These are phyloP conservation scores for Ellobius talpinus DNA, from an alignment of 2,113 vertebrate genomes.

Conservation along the genomic window DNA sequence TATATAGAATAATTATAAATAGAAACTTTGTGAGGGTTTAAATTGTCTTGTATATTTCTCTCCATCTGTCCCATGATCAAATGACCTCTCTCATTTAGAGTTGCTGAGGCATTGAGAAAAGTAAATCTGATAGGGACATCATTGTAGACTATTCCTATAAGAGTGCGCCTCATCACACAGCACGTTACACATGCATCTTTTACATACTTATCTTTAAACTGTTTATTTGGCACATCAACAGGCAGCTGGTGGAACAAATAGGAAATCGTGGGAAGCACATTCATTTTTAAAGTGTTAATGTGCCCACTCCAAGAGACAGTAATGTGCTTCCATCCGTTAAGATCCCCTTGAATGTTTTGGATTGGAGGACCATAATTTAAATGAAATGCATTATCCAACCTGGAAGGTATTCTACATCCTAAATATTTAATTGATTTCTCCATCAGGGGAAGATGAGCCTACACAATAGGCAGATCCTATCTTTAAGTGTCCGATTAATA, in stretches of 20 bases:
- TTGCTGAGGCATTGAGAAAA: neutral
- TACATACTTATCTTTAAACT: slow-evolving; percentile 80
- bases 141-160: slow-evolving; percentile 34
- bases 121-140: slow-evolving; percentile 9
- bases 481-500: slow-evolving; percentile 76
- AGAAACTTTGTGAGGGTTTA: neutral
- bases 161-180: slow-evolving; percentile 49
- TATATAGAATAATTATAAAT: neutral
- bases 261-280: slow-evolving; percentile 70
- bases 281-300: slow-evolving; percentile 79
- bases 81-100: neutral
- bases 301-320: slow-evolving; percentile 66
- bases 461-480: slow-evolving; percentile 72
- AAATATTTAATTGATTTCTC: slow-evolving; percentile 83
- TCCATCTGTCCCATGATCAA: neutral
- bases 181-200: slow-evolving; percentile 74
- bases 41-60: neutral
- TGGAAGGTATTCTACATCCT: slow-evolving; percentile 80
- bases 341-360: slow-evolving; percentile 74
- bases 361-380: slow-evolving; percentile 78
- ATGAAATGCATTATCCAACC: slow-evolving; percentile 77
- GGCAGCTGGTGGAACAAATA: slow-evolving; percentile 83
- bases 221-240: slow-evolving; percentile 70
- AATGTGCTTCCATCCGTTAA: slow-evolving; percentile 77
- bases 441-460: slow-evolving; percentile 69